Conservation (phyloP, 2,888 invertebrate genomes). For the Diachrysia chrysitis region DNA sequence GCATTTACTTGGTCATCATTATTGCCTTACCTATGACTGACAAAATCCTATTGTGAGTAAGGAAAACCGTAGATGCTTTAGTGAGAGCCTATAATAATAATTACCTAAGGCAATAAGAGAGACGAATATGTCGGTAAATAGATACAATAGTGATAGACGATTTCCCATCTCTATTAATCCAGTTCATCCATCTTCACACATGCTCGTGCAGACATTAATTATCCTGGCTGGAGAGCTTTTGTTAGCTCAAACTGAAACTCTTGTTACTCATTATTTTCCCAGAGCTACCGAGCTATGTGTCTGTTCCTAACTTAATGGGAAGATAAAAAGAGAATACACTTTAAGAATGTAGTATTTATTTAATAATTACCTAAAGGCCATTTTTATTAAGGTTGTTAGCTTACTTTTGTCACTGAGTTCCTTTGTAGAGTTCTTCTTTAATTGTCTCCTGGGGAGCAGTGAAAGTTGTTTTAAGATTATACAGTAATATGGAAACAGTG, state of each 20-base stretch:
- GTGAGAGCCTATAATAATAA: too few species aligned
- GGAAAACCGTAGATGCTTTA: too few species aligned
- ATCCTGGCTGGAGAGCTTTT: background rate
- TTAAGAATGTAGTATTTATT: background rate
- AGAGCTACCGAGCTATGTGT: background rate
- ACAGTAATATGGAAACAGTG: slow-evolving; percentile 15
- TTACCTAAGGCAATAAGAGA: too few species aligned
- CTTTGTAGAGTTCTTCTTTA: slow-evolving; percentile 25
- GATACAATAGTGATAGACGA: background rate
- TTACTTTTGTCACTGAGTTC: slow-evolving; percentile 25
- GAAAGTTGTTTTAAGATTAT: slow-evolving; percentile 23
- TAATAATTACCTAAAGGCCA: background rate
- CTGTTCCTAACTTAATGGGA: background rate
- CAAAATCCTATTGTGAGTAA: too few species aligned
- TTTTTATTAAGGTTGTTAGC: slow-evolving; percentile 25
- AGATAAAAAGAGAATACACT: background rate
- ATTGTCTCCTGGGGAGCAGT: slow-evolving; percentile 44
- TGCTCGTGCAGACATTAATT: background rate
- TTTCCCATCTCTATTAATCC: background rate
- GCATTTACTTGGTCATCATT: too few species aligned
- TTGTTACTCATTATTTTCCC: background rate
- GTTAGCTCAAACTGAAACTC: background rate
- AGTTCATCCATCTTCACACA: background rate
- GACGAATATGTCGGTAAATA: background rate
- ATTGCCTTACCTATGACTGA: too few species aligned